phyloP scores from a whole-genome alignment of 2,113 vertebrate species.

The Xiphophorus maculatus region DNA sequence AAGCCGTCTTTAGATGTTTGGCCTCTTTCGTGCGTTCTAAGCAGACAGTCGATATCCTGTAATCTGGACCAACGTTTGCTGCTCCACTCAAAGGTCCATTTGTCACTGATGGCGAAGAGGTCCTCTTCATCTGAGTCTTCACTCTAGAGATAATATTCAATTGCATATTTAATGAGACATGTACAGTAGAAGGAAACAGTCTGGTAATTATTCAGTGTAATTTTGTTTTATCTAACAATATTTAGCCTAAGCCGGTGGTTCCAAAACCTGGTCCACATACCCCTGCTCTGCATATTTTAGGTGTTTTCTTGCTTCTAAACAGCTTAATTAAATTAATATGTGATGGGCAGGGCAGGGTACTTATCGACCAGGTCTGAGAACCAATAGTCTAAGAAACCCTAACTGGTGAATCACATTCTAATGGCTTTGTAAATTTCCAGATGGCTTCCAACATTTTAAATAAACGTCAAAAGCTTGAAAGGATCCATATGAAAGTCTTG shows the following conservation, averaged over 20 bases:
- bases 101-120: constrained; percentile 93
- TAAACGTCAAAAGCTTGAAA: no score
- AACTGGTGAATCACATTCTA: no score
- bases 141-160: constrained; percentile 74
- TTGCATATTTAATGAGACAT: not conserved
- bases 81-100: constrained; percentile 98
- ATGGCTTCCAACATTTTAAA: no score
- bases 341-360: no score
- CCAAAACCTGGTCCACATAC: no score
- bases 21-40: constrained; percentile 81
- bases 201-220: not conserved
- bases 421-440: no score
- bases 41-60: constrained; percentile 88
- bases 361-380: no score
- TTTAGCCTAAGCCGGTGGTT: not conserved
- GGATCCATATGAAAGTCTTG: no score
- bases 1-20: constrained; percentile 78
- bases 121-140: constrained; percentile 98
- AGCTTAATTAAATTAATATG: no score
- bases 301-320: no score
- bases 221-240: not conserved
- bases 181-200: not conserved
- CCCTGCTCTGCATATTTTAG: no score
- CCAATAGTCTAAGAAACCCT: no score
- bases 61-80: constrained; percentile 96